Percentiles rank a stretch among this genome's conserved stretches.
These are phyloP conservation scores for Actenoides lindsayi DNA, from an alignment of 2,113 vertebrate species.

Conservation along the genomic window DNA sequence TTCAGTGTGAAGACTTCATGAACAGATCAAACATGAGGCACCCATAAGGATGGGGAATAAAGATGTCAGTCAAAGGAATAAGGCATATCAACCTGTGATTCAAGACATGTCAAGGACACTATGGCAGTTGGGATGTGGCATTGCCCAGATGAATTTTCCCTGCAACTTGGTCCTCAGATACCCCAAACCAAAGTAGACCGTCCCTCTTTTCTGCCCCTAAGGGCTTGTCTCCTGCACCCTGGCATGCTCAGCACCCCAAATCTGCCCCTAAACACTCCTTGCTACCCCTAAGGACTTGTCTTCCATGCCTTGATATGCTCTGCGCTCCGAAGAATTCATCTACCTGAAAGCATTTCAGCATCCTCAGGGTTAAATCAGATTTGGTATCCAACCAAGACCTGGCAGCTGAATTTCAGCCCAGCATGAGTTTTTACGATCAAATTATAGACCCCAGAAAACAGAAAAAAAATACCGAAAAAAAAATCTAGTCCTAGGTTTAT, in stretches of 20 bases:
- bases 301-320: neutral
- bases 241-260: neutral
- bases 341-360: neutral
- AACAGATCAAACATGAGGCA: neutral
- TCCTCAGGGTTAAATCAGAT: slow-evolving; percentile 8
- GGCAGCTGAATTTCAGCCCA: slow-evolving; percentile 40
- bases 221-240: neutral
- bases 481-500: neutral
- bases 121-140: neutral
- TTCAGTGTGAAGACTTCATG: neutral
- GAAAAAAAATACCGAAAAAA: neutral
- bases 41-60: neutral
- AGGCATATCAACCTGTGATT: neutral
- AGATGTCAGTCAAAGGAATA: neutral
- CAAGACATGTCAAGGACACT: neutral
- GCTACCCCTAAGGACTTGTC: neutral
- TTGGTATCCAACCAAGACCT: neutral
- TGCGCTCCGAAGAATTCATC: neutral
- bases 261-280: neutral
- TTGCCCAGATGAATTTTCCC: neutral
- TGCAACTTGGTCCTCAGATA: neutral
- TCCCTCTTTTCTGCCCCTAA: neutral
- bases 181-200: neutral
- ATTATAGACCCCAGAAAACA: slow-evolving; percentile 7
- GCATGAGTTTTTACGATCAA: slow-evolving; percentile 6